Evolutionary conservation across 2,113 vertebrate species (phyloP).

Genomic region (Herpailurus yagouaroundi): DNA sequence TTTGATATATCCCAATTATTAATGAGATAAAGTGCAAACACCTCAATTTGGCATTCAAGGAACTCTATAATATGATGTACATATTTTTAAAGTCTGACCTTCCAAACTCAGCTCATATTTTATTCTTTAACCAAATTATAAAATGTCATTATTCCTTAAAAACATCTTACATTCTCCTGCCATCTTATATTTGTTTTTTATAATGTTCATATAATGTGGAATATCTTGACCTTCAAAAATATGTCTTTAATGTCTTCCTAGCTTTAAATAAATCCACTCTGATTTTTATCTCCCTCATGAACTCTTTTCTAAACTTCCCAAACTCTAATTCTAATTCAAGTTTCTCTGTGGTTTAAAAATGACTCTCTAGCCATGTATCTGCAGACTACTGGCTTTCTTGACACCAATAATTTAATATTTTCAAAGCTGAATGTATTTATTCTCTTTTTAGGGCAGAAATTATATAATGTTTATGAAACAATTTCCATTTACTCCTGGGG

Average conservation of each 20-base stretch:
- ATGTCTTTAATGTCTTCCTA: neutral
- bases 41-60: neutral
- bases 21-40: slow-evolving; percentile 5
- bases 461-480: neutral
- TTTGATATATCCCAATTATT: neutral
- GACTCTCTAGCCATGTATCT: neutral
- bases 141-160: slow-evolving; percentile 7
- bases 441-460: neutral
- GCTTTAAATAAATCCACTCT: neutral
- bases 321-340: neutral
- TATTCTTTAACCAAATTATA: neutral
- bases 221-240: slow-evolving; percentile 26
- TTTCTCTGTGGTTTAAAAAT: neutral
- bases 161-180: neutral
- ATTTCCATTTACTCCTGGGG: neutral
- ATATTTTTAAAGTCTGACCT: neutral
- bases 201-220: neutral
- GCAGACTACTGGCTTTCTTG: neutral
- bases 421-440: neutral
- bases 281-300: neutral
- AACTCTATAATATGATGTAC: neutral
- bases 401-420: neutral
- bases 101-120: neutral
- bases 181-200: slow-evolving; percentile 23
- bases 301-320: neutral